These are phyloP conservation scores for Synanthedon myopaeformis DNA, from an alignment of 2,888 invertebrate genomes.

Conservation along the genomic window DNA sequence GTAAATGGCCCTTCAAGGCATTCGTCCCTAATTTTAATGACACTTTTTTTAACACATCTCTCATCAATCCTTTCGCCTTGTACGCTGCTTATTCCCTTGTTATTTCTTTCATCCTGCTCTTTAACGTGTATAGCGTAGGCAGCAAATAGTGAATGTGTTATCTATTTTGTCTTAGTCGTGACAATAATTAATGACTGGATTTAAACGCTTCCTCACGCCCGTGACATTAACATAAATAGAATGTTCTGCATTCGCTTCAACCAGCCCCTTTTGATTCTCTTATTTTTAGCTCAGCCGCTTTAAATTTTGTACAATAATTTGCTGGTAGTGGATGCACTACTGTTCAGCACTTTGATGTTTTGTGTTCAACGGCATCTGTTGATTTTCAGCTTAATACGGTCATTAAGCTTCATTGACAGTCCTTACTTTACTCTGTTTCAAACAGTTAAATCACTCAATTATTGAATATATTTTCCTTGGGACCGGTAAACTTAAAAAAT, in stretches of 20 bases:
- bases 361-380: conserved; percentile 54
- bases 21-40: conserved; percentile 52
- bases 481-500: neutral
- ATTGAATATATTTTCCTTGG: neutral
- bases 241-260: conserved; percentile 56
- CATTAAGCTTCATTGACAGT: conserved; percentile 31
- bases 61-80: conserved; percentile 57
- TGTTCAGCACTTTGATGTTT: conserved; percentile 63
- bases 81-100: conserved; percentile 52
- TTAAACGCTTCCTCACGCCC: conserved; percentile 72
- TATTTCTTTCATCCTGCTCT: conserved; percentile 57
- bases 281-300: conserved; percentile 63
- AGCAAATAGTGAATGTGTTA: conserved; percentile 67
- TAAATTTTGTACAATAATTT: conserved; percentile 64
- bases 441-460: conserved; percentile 18
- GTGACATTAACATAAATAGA: conserved; percentile 71
- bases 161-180: conserved; percentile 67
- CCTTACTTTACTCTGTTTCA: conserved; percentile 25
- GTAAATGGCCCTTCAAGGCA: conserved; percentile 38
- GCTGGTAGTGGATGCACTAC: conserved; percentile 40
- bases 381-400: conserved; percentile 47
- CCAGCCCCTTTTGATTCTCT: conserved; percentile 64
- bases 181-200: conserved; percentile 71
- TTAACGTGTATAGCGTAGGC: conserved; percentile 43
- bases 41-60: conserved; percentile 50